phyloP scores from a whole-genome alignment of 2,113 vertebrate genomes.

The Guaruba guarouba region DNA sequence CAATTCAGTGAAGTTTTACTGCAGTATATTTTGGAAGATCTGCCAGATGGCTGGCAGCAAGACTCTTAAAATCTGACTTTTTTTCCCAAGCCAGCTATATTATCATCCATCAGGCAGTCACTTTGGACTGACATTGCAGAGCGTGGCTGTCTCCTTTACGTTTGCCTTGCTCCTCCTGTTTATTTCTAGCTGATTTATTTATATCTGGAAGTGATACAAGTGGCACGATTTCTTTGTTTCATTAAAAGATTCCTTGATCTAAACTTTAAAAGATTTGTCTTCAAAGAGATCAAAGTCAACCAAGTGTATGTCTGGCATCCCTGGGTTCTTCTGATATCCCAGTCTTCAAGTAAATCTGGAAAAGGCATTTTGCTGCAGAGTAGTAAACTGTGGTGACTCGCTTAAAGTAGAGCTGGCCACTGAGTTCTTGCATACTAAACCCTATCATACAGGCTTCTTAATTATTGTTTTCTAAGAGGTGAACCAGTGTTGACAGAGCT shows the following conservation, averaged over 20 bases:
- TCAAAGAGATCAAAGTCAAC: conserved; percentile 45
- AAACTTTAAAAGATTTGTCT: conserved; percentile 54
- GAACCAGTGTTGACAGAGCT: neutral
- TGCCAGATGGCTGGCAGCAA: conserved; percentile 48
- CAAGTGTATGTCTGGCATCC: neutral
- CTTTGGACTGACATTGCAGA: conserved; percentile 52
- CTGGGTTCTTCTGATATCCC: neutral
- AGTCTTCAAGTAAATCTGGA: neutral
- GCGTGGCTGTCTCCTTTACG: neutral
- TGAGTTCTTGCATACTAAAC: neutral
- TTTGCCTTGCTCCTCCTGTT: conserved; percentile 42
- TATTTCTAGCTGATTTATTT: conserved; percentile 65
- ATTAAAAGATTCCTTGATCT: conserved; percentile 60
- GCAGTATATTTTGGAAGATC: conserved; percentile 5
- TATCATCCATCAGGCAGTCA: conserved; percentile 46
- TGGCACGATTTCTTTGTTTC: conserved; percentile 43
- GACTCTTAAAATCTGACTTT: conserved; percentile 15
- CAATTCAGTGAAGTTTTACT: neutral
- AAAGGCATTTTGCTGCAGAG: neutral
- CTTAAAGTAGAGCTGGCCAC: neutral
- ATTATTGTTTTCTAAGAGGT: conserved; percentile 4
- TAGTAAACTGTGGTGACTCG: neutral
- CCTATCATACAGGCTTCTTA: neutral
- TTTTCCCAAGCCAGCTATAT: neutral
- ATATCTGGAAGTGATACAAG: conserved; percentile 47